phyloP scores from a whole-genome alignment of 2,888 invertebrate species.

The Theretra japonica region DNA sequence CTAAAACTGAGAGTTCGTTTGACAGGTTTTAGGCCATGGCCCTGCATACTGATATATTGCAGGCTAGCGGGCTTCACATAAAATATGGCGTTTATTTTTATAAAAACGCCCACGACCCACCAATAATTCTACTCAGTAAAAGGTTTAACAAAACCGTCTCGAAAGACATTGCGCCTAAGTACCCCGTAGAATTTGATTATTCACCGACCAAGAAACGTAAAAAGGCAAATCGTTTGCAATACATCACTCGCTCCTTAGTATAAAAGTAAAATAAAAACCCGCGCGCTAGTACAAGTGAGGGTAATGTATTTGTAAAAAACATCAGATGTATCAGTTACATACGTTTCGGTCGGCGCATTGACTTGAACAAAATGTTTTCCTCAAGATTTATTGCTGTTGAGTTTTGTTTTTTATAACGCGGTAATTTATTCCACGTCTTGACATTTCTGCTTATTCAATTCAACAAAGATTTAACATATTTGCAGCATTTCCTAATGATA shows the following conservation, averaged over 20 bases:
- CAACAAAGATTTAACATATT: background rate
- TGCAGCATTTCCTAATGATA: background rate
- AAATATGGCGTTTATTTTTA: no score
- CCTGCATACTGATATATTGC: no score
- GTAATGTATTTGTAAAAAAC: slow-evolving; percentile 24
- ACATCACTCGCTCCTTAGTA: slow-evolving; percentile 27
- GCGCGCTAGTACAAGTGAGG: slow-evolving; percentile 6
- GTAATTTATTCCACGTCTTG: slow-evolving; percentile 16
- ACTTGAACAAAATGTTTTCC: slow-evolving; percentile 25
- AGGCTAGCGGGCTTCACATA: no score
- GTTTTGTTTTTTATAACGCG: slow-evolving; percentile 20
- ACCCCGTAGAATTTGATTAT: background rate
- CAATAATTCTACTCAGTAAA: no score
- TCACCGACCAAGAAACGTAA: slow-evolving; percentile 11
- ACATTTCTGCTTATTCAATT: background rate
- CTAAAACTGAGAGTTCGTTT: no score
- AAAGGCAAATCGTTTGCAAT: slow-evolving; percentile 19
- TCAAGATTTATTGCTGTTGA: slow-evolving; percentile 6
- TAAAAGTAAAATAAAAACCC: slow-evolving; percentile 24
- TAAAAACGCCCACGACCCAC: no score
- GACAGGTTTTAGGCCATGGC: no score
- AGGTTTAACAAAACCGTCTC: background rate
- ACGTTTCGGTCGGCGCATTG: slow-evolving; percentile 23
- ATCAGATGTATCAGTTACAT: slow-evolving; percentile 13
- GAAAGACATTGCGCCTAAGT: background rate